Evolutionary conservation across 2,797 vertebrate genomes (phyloP), one percentile per base, ranked within the genome.

Genomic region (Falco novaeseelandiae): DNA sequence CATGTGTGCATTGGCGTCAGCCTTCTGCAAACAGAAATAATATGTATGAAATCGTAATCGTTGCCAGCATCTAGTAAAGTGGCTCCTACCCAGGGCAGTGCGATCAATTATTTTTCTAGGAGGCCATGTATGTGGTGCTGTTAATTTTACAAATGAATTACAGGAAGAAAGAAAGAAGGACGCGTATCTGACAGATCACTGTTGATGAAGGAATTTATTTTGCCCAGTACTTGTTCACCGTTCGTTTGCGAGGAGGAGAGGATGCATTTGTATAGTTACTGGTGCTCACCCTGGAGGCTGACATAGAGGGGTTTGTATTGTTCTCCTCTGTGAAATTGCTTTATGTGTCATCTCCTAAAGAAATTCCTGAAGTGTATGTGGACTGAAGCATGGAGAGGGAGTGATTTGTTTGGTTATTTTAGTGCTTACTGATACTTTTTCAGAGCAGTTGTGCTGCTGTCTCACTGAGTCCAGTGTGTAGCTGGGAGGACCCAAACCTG

Each of bases 1-100:
- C 93, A 98, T 95, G 97, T 98, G 98, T 99, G 98, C 93, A 51
- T 57, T 97, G 98, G 98, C 97, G 96, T 98, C 98, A 97, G 98
- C 94, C 97, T 90, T 94, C 97, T 98, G 97, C 96, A 97, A 88
- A 83, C 55, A 63, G 97, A 97, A 98, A 98, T 76, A 49, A 69
- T 25, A 4, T 4, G 42, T 69, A 7, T 91, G 90, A 69, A 77
- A 91, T 40, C 38, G 44, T 65, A 61, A 90, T 92, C 1, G 1
- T 12, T 95, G 88, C 94, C 97, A 97, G 85, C 84, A 90, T 40
- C 91, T 90, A 87, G 5, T 30, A 13, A 80, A 48, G 66, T 44
- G 42, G 73, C 73, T 91, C 19, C 63, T 63, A 6, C 71, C 93
- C 94, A 96, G 78, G 87, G 23, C 89, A 78, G 51, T 54, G 83